Evolutionary conservation across 2,113 vertebrate genomes (phyloP), one percentile per base, ranked within the genome.

Genomic region (Anoplopoma fimbria): DNA sequence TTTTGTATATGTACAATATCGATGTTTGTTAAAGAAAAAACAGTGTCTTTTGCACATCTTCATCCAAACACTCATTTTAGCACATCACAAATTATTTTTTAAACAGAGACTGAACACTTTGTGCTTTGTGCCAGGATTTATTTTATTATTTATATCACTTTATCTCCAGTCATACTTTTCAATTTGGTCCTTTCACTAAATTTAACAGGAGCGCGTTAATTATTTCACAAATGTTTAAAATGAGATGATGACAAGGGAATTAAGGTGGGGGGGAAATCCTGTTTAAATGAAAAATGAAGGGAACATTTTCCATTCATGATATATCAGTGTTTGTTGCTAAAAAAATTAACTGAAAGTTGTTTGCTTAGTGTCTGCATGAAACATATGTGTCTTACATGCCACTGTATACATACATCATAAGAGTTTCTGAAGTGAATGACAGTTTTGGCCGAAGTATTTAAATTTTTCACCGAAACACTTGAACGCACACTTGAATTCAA

Each of bases 351-450:
- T 69, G 70, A 82, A 69, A 71, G 76, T 69, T 21, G 34, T 84
- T 72, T 77, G 74, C 82, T 79, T 57, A 40, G 70, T 84, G 74
- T 93, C 77, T 92, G 89, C 86, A 86, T 88, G 89, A 90, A 90
- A 69, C 77, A 88, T 15, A 36, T 82, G 73, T 88, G 72, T 91
- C 58, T 36, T 49, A 85, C 75, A 81, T 68, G 57, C 70, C 64
- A 75, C 75, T 89, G 75, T 89, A 61, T 62, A 58, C 77, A 76
- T 81, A 6, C 23, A 83, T 65, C 9, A 69, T 65, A 69, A 77
- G 36, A 73, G 53, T 77, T 42, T 33, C 40, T 77, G 57, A 81
- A 70, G 67, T 69, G 6, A 64, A 71, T 29, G 27, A 33, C 62
- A 42, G 49, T 71, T n/a, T 74, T 57, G 42, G 36, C 61, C 82